A percentile compares a stretch with the other conserved stretches of the same genome.
phyloP scores from a whole-genome alignment of 2,797 vertebrate species.

The Harpagifer antarcticus region DNA sequence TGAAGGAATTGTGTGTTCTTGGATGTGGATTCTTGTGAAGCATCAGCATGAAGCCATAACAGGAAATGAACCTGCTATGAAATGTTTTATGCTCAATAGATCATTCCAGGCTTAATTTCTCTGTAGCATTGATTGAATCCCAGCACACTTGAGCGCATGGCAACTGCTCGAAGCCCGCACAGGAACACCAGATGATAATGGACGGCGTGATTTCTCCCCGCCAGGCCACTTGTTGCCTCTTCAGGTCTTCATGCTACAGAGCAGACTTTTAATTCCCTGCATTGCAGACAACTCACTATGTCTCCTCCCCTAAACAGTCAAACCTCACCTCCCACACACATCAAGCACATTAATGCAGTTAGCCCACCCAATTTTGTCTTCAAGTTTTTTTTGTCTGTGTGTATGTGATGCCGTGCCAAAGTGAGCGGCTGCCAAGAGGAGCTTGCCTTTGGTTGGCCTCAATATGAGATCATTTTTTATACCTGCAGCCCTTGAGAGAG shows the following conservation, averaged over 20 bases:
- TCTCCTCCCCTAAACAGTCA: conserved; percentile 49
- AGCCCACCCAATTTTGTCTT: conserved; percentile 45
- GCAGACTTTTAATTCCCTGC: conserved; percentile 59
- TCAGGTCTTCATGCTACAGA: conserved; percentile 51
- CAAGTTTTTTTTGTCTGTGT: conserved; percentile 8
- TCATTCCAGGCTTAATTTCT: conserved; percentile 36
- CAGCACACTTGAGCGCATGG: conserved; percentile 18
- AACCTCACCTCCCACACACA: conserved; percentile 46
- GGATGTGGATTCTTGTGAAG: conserved; percentile 10
- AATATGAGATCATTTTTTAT: conserved; percentile 55
- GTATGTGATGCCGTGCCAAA: conserved; percentile 51
- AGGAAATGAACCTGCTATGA: conserved; percentile 1
- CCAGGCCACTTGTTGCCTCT: conserved; percentile 50
- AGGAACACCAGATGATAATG: conserved; percentile 19
- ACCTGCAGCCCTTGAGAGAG: conserved; percentile 53
- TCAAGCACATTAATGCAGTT: conserved; percentile 55
- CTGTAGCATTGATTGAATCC: conserved; percentile 10
- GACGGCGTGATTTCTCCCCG: conserved; percentile 30
- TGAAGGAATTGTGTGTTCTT: conserved; percentile 11
- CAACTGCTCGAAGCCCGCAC: conserved; percentile 13
- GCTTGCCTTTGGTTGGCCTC: conserved; percentile 69
- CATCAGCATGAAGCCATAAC: conserved; percentile 17
- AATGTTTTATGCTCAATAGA: conserved; percentile 22
- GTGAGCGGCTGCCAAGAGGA: conserved; percentile 50
- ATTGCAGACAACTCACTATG: conserved; percentile 51